These are phyloP conservation scores for Phorcus lineatus DNA, from an alignment of 2,888 invertebrate species.

Conservation along the genomic window DNA sequence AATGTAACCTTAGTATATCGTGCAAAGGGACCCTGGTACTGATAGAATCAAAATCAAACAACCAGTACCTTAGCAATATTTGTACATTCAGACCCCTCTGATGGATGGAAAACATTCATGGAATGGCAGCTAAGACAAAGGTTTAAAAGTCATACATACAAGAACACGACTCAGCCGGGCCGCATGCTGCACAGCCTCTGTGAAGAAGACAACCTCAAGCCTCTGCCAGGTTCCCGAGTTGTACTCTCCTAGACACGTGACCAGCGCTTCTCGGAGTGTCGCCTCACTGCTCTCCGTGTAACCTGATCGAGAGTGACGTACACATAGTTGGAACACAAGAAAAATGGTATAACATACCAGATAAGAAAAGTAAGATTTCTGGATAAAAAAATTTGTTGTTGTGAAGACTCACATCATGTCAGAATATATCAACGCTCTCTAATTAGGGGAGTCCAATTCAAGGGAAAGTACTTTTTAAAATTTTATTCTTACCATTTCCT, in stretches of 20 bases:
- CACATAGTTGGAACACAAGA: not conserved
- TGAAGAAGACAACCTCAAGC: slow-evolving; percentile 72
- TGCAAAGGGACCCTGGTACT: too few relatives aligned
- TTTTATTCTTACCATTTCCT: too few relatives aligned
- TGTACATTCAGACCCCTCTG: too few relatives aligned
- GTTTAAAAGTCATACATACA: slow-evolving; percentile 51
- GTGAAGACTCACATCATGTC: not conserved
- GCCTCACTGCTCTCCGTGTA: slow-evolving; percentile 64
- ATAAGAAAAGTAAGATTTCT: not conserved
- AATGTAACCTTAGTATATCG: too few relatives aligned
- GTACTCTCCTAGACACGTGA: slow-evolving; percentile 66
- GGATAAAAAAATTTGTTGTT: not conserved
- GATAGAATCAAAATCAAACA: too few relatives aligned
- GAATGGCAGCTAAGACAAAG: too few relatives aligned
- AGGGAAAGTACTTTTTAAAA: too few relatives aligned
- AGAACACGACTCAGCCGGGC: slow-evolving; percentile 71
- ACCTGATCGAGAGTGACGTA: slow-evolving; percentile 47
- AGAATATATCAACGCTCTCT: too few relatives aligned
- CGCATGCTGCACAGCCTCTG: slow-evolving; percentile 69
- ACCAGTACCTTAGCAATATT: too few relatives aligned
- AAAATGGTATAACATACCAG: not conserved
- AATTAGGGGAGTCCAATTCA: too few relatives aligned
- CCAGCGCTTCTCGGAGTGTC: slow-evolving; percentile 61
- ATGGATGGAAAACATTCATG: too few relatives aligned
- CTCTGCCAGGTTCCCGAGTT: slow-evolving; percentile 65